Evolutionary conservation across 2,888 invertebrate species (phyloP).

Genomic region (Nymphalis polychloros): DNA sequence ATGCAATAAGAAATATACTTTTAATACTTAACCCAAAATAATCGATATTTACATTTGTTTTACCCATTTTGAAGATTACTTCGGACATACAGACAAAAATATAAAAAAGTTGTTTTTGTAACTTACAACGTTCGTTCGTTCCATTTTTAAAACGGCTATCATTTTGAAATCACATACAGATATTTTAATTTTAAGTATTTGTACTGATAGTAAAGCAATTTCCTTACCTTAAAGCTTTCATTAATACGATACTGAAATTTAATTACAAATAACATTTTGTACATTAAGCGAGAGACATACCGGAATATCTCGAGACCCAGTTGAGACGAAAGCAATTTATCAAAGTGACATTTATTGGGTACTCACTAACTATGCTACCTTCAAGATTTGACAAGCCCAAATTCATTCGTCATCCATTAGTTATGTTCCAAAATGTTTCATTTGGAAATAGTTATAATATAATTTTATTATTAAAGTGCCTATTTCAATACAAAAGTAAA

Average conservation of each 20-base stretch:
- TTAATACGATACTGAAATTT: not conserved
- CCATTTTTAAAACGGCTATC: no score
- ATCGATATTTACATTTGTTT: no score
- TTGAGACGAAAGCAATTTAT: constrained; percentile 23
- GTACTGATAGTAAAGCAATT: no score
- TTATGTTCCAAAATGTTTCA: constrained; percentile 11
- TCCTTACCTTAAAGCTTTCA: not conserved
- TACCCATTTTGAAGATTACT: no score
- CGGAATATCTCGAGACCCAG: not conserved
- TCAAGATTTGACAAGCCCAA: constrained; percentile 30
- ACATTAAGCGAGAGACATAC: constrained; percentile 3
- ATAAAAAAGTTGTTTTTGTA: no score
- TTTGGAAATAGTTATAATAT: not conserved
- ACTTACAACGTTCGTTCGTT: no score
- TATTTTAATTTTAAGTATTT: no score
- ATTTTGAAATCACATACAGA: no score
- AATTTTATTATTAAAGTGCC: no score
- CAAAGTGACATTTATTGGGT: constrained; percentile 33
- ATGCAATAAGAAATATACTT: no score
- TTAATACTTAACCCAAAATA: no score
- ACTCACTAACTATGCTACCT: constrained; percentile 28
- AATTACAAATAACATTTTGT: not conserved
- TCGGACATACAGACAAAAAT: no score
- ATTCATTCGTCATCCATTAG: constrained; percentile 23
- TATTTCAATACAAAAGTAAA: not conserved